phyloP scores from a whole-genome alignment of 2,113 vertebrate species.

The Peucedramus taeniatus region DNA sequence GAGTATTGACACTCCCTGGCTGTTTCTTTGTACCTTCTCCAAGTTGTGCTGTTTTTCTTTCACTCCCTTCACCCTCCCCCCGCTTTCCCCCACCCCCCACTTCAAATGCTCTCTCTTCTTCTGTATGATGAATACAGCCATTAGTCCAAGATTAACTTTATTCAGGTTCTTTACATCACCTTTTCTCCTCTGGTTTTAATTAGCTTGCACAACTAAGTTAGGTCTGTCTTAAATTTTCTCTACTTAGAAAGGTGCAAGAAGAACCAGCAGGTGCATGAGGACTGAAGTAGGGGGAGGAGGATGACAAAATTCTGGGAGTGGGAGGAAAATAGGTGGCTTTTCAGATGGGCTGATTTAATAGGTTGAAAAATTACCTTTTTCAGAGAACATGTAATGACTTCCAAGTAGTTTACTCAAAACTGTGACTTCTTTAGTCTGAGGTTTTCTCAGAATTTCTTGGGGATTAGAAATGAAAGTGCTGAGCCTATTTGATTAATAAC shows the following conservation, averaged over 20 bases:
- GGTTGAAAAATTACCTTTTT: not conserved
- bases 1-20: not conserved
- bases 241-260: not conserved
- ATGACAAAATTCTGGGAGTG: not conserved
- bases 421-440: not conserved
- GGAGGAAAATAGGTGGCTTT: not conserved
- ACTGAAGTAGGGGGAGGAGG: not conserved
- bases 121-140: not conserved
- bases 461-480: not conserved
- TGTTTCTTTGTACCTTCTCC: not conserved
- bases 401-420: not conserved
- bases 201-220: not conserved
- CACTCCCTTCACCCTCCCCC: fast-evolving
- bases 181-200: not conserved
- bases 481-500: not conserved
- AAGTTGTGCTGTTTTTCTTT: not conserved
- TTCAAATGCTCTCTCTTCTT: not conserved
- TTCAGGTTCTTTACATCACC: not conserved
- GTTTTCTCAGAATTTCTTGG: not conserved
- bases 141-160: not conserved
- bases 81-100: fast-evolving
- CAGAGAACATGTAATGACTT: not conserved
- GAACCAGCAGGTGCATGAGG: not conserved
- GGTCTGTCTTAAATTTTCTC: not conserved
- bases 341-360: not conserved